Evolutionary conservation across 2,888 invertebrate genomes (phyloP).

Genomic region (Apodemia mormo): DNA sequence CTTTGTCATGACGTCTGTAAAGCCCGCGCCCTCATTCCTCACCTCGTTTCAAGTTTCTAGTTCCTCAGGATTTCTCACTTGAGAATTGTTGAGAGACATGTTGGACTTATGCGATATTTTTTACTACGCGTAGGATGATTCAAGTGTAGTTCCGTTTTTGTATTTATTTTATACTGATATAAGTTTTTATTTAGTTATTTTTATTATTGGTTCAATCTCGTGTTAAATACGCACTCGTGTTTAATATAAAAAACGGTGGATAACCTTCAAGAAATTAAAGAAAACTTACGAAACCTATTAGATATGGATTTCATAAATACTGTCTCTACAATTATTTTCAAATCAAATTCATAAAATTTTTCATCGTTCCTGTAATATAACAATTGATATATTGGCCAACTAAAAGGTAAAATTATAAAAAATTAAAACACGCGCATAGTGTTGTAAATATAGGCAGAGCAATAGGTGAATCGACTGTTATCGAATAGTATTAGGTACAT

Average conservation of each 20-base stretch:
- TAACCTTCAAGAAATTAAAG: no score
- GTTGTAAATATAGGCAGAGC: no score
- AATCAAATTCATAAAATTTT: no score
- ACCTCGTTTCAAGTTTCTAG: constrained; percentile 55
- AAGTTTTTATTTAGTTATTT: constrained; percentile 1
- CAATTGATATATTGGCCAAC: no score
- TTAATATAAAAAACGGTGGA: not conserved
- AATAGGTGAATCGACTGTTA: no score
- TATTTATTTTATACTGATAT: not conserved
- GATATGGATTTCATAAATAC: no score
- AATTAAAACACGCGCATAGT: no score
- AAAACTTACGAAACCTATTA: no score
- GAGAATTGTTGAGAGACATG: constrained; percentile 31
- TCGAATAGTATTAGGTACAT: no score
- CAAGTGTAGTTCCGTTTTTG: not conserved
- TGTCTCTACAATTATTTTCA: no score
- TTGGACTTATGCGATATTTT: not conserved
- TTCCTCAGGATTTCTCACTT: constrained; percentile 56
- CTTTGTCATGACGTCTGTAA: constrained; percentile 67
- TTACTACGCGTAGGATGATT: constrained; percentile 6
- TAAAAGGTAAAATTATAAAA: no score
- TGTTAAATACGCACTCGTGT: not conserved
- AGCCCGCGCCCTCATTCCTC: constrained; percentile 50
- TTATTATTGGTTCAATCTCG: not conserved
- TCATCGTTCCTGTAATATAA: no score